Evolutionary conservation across 2,888 invertebrate species (phyloP).

Genomic region (Linnaemya vulpina): DNA sequence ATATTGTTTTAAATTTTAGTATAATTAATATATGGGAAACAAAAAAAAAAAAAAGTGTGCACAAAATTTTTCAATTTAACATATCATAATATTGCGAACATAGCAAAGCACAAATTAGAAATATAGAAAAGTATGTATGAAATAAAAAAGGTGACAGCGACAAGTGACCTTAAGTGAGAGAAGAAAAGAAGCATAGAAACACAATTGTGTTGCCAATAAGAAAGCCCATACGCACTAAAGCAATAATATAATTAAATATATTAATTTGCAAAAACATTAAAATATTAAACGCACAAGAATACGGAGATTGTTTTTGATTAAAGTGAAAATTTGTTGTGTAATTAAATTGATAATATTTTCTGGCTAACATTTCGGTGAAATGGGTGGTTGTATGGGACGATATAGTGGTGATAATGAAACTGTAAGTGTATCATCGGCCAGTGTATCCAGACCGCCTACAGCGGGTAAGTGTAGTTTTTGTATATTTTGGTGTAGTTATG

Average conservation of each 20-base stretch:
- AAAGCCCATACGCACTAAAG: slow-evolving; percentile 31
- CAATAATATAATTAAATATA: slow-evolving; percentile 51
- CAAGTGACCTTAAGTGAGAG: slow-evolving; percentile 70
- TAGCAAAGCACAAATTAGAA: slow-evolving; percentile 48
- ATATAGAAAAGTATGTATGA: slow-evolving; percentile 54
- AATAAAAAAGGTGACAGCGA: slow-evolving; percentile 64
- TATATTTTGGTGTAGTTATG: neutral
- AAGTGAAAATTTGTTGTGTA: slow-evolving; percentile 35
- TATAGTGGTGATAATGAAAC: slow-evolving; percentile 90
- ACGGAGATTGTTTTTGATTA: neutral
- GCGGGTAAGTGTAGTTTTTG: slow-evolving; percentile 83
- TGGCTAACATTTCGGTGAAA: slow-evolving; percentile 78
- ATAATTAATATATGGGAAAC: slow-evolving; percentile 47
- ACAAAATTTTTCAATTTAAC: slow-evolving; percentile 60
- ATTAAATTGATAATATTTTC: slow-evolving; percentile 31
- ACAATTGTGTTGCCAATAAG: slow-evolving; percentile 51
- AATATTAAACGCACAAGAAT: slow-evolving; percentile 50
- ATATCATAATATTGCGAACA: slow-evolving; percentile 54
- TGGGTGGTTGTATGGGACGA: slow-evolving; percentile 95
- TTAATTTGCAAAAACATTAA: slow-evolving; percentile 44
- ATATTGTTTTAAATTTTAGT: slow-evolving; percentile 42
- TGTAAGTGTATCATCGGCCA: slow-evolving; percentile 91
- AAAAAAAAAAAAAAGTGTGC: slow-evolving; percentile 44
- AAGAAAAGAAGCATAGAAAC: slow-evolving; percentile 48
- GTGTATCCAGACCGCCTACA: slow-evolving; percentile 91